A percentile compares a stretch with the other conserved stretches of the same genome.
Conservation (phyloP, 2,113 vertebrate genomes). For the Numida meleagris region DNA sequence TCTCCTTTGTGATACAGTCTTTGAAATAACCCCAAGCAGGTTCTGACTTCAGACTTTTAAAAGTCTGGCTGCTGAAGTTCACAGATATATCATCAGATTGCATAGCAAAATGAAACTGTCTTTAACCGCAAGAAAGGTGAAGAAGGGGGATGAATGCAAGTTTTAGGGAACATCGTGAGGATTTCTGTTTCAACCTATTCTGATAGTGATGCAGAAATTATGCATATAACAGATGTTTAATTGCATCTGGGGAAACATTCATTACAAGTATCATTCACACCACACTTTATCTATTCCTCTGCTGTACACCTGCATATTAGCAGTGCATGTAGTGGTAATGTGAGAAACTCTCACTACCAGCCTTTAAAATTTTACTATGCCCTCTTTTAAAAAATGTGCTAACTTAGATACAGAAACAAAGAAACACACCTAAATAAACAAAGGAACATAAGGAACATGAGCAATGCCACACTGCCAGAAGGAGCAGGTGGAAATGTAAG, state of each 20-base stretch:
- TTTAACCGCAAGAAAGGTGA: not conserved
- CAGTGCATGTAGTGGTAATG: conserved; percentile 75
- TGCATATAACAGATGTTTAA: conserved; percentile 60
- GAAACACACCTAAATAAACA: conserved; percentile 83
- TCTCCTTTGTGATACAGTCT: not conserved
- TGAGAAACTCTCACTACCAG: conserved; percentile 75
- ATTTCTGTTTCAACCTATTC: not conserved
- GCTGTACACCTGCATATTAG: conserved; percentile 69
- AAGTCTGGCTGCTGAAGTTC: not conserved
- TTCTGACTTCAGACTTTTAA: not conserved
- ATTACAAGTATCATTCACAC: conserved; percentile 58
- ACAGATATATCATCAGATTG: not conserved
- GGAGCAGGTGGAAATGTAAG: conserved; percentile 74
- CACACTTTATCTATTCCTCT: conserved; percentile 69
- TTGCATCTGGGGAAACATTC: conserved; percentile 66
- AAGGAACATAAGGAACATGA: conserved; percentile 53
- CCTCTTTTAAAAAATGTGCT: conserved; percentile 70
- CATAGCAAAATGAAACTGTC: accelerated
- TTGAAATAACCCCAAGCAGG: not conserved
- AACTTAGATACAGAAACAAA: conserved; percentile 83
- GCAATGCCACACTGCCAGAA: conserved; percentile 66
- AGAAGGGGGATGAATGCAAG: not conserved
- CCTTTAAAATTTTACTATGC: conserved; percentile 77
- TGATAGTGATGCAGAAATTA: not conserved
- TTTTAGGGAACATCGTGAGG: not conserved